phyloP scores from a whole-genome alignment of 1,140 invertebrate species.

The Medauroidea extradentata region DNA sequence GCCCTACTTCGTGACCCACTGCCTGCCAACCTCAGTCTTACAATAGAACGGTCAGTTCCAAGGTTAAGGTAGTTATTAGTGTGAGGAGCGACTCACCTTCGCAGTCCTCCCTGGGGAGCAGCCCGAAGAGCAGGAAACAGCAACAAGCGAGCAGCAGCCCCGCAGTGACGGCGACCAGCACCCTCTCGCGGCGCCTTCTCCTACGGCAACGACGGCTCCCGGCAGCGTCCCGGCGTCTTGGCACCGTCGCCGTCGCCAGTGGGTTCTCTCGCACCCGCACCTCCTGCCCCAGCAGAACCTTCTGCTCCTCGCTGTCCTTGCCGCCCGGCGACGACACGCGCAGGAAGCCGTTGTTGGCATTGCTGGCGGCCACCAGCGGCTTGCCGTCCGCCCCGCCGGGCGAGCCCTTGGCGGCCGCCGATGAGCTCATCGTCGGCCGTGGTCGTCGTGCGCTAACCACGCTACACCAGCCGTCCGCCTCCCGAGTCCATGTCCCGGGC shows the following conservation, averaged over 20 bases:
- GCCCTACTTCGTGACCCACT: too few species aligned
- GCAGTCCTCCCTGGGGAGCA: background rate
- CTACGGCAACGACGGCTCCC: conserved; percentile 6
- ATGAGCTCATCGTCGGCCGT: conserved; percentile 5
- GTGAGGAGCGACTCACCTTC: conserved; percentile 1
- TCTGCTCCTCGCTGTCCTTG: background rate
- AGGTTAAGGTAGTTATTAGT: too few species aligned
- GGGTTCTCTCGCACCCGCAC: conserved; percentile 1
- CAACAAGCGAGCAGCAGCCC: conserved; percentile 2
- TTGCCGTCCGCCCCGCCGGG: conserved; percentile 9
- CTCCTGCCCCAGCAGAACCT: conserved; percentile 11
- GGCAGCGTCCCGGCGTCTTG: background rate
- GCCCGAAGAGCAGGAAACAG: conserved; percentile 5
- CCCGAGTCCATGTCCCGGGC: too few species aligned
- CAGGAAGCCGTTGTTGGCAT: conserved; percentile 7
- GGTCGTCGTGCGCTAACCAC: conserved; percentile 1
- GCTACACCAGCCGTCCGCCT: too few species aligned
- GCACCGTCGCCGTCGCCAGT: background rate
- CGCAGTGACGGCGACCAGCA: conserved; percentile 6
- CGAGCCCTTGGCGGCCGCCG: conserved; percentile 8
- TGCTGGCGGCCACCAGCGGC: background rate
- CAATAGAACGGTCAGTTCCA: too few species aligned
- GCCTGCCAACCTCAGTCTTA: too few species aligned
- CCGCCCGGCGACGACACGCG: background rate
- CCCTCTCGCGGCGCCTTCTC: conserved; percentile 7